A percentile compares a stretch with the other conserved stretches of the same genome.
phyloP scores from a whole-genome alignment of 2,888 invertebrate species.

The Agrenia bidenticulata region DNA sequence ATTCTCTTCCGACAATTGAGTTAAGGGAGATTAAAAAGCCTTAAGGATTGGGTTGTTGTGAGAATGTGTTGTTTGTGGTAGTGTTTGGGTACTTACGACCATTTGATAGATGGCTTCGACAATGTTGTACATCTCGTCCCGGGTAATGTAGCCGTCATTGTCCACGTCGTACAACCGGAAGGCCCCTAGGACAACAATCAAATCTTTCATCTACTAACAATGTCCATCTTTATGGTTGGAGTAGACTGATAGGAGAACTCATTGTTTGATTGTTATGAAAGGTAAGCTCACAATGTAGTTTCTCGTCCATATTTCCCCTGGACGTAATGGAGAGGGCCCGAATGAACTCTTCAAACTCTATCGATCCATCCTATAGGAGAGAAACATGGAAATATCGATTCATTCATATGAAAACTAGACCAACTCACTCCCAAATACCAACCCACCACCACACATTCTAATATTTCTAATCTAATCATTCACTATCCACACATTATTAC shows the following conservation, averaged over 20 bases:
- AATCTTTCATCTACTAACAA: background rate
- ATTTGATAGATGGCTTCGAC: constrained; percentile 97
- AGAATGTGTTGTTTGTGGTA: no score
- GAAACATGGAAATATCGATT: constrained; percentile 11
- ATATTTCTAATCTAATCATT: no score
- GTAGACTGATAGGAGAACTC: no score
- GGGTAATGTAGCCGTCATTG: constrained; percentile 92
- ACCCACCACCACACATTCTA: constrained; percentile 10
- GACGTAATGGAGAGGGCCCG: constrained; percentile 97
- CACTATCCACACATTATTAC: no score
- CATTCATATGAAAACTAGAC: no score
- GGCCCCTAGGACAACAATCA: constrained; percentile 75
- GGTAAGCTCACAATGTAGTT: constrained; percentile 95
- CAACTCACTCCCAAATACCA: background rate
- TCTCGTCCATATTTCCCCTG: constrained; percentile 96
- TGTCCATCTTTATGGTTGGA: no score
- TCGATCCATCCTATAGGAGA: constrained; percentile 85
- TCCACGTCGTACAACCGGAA: constrained; percentile 93
- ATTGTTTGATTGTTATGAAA: no score
- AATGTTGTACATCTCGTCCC: constrained; percentile 95
- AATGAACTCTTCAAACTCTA: constrained; percentile 99
- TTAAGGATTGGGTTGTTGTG: no score
- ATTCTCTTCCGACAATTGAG: no score
- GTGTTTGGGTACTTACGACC: constrained; percentile 83
- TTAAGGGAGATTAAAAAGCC: no score